Conservation (phyloP, 1,140 invertebrate genomes). For the Drosophila kikkawai region DNA sequence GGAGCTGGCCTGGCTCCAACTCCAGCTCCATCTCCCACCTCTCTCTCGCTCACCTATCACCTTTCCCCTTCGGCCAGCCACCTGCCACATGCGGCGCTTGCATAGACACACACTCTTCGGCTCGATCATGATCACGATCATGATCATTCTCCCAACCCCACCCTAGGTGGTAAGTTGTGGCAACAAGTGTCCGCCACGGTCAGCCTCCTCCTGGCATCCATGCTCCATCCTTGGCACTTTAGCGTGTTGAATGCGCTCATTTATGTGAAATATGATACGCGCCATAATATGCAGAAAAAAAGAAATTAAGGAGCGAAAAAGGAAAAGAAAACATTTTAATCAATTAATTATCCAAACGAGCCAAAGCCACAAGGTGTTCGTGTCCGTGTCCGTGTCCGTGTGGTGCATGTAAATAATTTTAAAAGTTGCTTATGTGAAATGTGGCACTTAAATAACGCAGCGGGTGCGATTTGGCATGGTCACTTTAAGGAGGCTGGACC, state of each 20-base stretch:
- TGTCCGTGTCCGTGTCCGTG: slow-evolving; percentile 48
- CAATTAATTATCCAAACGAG: slow-evolving; percentile 79
- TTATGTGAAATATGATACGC: slow-evolving; percentile 83
- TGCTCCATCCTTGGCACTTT: slow-evolving; percentile 77
- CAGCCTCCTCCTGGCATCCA: slow-evolving; percentile 16
- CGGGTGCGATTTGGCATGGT: slow-evolving; percentile 53
- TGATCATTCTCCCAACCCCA: slow-evolving; percentile 49
- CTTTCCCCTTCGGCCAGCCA: slow-evolving; percentile 17
- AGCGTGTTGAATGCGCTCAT: slow-evolving; percentile 83
- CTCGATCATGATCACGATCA: slow-evolving; percentile 53
- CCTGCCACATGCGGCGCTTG: slow-evolving; percentile 76
- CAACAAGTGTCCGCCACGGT: slow-evolving; percentile 66
- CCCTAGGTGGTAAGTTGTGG: slow-evolving; percentile 82
- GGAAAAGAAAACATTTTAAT: slow-evolving; percentile 76
- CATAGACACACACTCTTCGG: slow-evolving; percentile 51
- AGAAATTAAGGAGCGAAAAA: slow-evolving; percentile 27
- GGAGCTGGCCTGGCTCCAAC: slow-evolving; percentile 27
- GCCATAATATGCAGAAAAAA: slow-evolving; percentile 77
- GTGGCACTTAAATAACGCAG: slow-evolving; percentile 80
- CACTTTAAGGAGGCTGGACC: not conserved
- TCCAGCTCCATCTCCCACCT: slow-evolving; percentile 16
- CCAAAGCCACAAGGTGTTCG: slow-evolving; percentile 50
- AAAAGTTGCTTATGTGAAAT: slow-evolving; percentile 81
- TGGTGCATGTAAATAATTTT: slow-evolving; percentile 77
- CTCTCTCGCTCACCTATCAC: slow-evolving; percentile 5